Percentiles rank a stretch among this genome's conserved stretches.
Conservation (phyloP, 2,113 vertebrate species). For the Salvelinus fontinalis region DNA sequence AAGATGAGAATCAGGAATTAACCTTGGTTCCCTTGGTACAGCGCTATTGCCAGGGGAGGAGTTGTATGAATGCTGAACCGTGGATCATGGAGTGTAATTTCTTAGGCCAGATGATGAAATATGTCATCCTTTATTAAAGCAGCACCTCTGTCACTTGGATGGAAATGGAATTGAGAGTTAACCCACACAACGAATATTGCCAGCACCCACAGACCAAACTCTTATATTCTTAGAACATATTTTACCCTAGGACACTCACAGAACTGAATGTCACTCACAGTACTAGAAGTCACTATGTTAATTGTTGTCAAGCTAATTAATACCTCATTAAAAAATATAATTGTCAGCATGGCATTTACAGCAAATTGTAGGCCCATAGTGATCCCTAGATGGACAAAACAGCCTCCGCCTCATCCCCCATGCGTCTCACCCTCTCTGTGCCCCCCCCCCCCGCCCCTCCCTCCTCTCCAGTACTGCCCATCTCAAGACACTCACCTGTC, state of each 20-base stretch:
- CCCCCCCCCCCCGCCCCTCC: neutral
- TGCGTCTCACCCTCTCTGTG: neutral
- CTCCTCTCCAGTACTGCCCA: too few species aligned
- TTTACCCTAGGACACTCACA: neutral
- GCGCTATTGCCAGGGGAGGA: neutral
- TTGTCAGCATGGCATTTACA: too few species aligned
- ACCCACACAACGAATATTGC: too few species aligned
- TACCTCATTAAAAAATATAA: neutral
- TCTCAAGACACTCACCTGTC: conserved; percentile 76
- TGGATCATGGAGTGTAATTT: conserved; percentile 22
- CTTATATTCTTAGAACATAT: neutral
- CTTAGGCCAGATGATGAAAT: neutral
- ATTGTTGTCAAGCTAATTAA: neutral
- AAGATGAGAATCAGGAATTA: conserved; percentile 33
- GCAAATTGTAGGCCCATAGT: too few species aligned
- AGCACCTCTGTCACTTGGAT: neutral
- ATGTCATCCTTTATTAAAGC: neutral
- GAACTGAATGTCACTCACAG: neutral
- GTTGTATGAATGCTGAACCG: neutral
- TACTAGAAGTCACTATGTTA: neutral
- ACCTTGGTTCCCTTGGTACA: neutral
- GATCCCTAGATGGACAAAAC: too few species aligned
- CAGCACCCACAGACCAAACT: too few species aligned
- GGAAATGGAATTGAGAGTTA: conserved; percentile 4
- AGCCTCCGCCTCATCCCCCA: neutral